Evolutionary conservation across 2,888 invertebrate genomes (phyloP), one percentile per base, ranked within the genome.

Genomic region (Orchestes rusci): DNA sequence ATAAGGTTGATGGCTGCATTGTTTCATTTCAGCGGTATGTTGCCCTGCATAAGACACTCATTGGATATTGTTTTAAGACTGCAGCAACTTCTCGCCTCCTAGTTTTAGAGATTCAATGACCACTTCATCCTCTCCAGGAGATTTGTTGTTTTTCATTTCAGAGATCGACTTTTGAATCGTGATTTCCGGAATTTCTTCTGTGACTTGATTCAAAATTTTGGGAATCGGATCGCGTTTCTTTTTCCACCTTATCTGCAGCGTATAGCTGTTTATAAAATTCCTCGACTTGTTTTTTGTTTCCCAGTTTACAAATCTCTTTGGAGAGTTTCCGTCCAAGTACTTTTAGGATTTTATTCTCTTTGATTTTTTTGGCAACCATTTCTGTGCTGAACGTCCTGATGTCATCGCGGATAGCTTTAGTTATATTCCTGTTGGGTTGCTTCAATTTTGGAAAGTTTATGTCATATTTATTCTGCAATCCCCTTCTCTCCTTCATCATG

Each of bases 61-160:
- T 23, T 23, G 8, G 8, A 23, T 10, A 23, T 7, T 5, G 12
- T 5, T 16, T 17, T 35, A 7, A 35, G 17, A 15, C 15, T 35
- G 12, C 16, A 35, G 17, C 16, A 35, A 17, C 15, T 31, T 16
- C 7, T 34, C 12, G 7, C 7, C 23, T 7, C 7, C 23, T 10
- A 23, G 23, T 10, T 23, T 23, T 7, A 23, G 23, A 23, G 23
- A 5, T 23, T 23, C 10, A 23, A 7, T 38, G n/a, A 30, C 38
- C 5, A 38, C 29, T 31, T 13, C 38, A 30, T 30, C 38, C 5
- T 38, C 10, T 13, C 29, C 30, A 16, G 38, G 27, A 13, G 29
- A 31, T 30, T 38, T 38, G 29, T 38, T 38, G n/a, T n/a, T n/a
- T 38, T 38, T 38, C 38, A 38, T 38, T 31, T 38, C 38, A 13